Percentiles rank a stretch among this genome's conserved stretches.
Conservation (phyloP, 2,113 vertebrate genomes). For the Gadus macrocephalus region DNA sequence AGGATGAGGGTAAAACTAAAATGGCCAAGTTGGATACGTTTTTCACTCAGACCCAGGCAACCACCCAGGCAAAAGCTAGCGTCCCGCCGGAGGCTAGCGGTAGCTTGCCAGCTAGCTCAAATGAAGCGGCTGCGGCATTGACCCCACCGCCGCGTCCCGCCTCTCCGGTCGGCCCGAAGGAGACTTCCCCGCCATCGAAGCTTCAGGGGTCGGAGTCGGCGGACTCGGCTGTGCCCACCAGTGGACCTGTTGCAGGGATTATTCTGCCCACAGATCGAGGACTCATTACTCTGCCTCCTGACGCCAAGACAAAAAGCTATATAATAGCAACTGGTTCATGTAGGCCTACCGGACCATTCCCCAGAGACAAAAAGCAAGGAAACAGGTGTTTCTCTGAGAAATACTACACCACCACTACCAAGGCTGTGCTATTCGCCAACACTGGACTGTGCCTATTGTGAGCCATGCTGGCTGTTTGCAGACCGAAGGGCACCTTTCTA, state of each 20-base stretch:
- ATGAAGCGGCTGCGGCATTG: not conserved
- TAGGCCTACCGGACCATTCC: not conserved
- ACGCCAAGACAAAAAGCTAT: not conserved
- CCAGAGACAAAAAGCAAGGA: not conserved
- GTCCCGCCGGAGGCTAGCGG: too few relatives aligned
- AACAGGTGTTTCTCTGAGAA: not conserved
- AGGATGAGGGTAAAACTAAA: not conserved
- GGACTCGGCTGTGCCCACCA: not conserved
- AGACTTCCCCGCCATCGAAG: not conserved
- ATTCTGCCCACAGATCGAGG: not conserved
- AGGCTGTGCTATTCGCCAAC: conserved; percentile 17
- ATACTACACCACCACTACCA: not conserved
- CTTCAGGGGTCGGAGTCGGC: not conserved
- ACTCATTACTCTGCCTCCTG: not conserved
- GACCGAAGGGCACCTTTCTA: conserved; percentile 5
- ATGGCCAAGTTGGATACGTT: not conserved
- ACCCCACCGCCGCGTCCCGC: not conserved
- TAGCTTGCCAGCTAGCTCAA: not conserved
- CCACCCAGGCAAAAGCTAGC: too few relatives aligned
- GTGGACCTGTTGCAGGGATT: not conserved
- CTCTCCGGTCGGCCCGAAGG: not conserved
- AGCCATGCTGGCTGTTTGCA: conserved; percentile 25
- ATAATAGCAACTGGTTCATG: not conserved
- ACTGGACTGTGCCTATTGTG: conserved; percentile 19
- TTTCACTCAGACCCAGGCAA: not conserved